Conservation (phyloP, 1,140 invertebrate genomes). For the Ridgeia piscesae region DNA sequence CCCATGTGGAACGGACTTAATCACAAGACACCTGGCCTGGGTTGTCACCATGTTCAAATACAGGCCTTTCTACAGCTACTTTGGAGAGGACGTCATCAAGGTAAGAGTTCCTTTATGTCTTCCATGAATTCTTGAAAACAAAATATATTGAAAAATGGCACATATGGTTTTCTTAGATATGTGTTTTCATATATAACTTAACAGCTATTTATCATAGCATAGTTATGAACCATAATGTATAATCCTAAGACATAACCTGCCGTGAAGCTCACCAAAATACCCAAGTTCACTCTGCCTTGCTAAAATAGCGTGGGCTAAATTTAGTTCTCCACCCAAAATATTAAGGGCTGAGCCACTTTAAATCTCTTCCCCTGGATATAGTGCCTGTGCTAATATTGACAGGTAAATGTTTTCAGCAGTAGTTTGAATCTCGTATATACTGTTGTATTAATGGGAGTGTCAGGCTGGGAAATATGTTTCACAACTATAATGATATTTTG, state of each 20-base stretch:
- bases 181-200: neutral
- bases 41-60: neutral
- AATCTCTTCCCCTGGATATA: no score
- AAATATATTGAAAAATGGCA: neutral
- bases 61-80: neutral
- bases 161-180: neutral
- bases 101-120: neutral
- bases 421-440: no score
- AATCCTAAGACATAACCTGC: neutral
- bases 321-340: no score
- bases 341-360: no score
- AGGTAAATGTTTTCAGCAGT: no score
- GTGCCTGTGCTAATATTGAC: no score
- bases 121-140: neutral
- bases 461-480: neutral
- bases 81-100: neutral
- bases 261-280: no score
- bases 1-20: neutral
- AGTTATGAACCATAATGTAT: neutral
- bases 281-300: no score
- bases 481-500: neutral
- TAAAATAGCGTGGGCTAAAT: no score
- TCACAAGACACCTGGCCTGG: neutral
- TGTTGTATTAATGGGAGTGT: neutral
- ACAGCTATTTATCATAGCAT: neutral